A percentile compares a stretch with the other conserved stretches of the same genome.
These are phyloP conservation scores for Platalea minor DNA, from an alignment of 2,797 vertebrate genomes.

Conservation along the genomic window DNA sequence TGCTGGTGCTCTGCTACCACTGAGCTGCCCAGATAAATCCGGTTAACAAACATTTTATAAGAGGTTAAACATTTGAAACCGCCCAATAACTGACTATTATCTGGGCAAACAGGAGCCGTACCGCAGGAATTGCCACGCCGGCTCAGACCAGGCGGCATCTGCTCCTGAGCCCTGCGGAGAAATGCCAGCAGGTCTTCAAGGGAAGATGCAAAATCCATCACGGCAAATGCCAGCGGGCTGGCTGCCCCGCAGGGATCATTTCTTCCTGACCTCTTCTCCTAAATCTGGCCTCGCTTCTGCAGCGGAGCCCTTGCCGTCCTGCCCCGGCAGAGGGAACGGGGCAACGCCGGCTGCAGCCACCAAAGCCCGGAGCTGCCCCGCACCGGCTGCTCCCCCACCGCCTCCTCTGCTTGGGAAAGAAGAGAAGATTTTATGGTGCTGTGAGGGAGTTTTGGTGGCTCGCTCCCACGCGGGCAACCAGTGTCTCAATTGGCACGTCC, in stretches of 20 bases:
- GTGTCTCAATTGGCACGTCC: not conserved
- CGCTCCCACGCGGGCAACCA: rapidly evolving
- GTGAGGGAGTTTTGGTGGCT: not conserved
- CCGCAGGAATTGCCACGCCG: not conserved
- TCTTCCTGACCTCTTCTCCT: not conserved
- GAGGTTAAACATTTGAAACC: not conserved
- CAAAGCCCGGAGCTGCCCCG: not conserved
- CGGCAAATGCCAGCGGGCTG: not conserved
- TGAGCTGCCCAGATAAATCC: rapidly evolving
- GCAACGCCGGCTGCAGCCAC: not conserved
- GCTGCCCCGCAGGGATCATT: rapidly evolving
- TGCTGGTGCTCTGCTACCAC: not conserved
- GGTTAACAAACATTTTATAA: not conserved
- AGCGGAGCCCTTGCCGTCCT: rapidly evolving
- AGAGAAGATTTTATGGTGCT: not conserved
- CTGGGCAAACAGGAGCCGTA: not conserved
- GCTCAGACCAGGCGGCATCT: not conserved
- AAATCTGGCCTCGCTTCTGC: not conserved
- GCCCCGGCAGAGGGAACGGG: not conserved
- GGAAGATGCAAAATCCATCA: not conserved
- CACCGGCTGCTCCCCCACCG: not conserved
- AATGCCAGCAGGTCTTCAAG: not conserved
- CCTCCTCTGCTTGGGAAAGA: not conserved
- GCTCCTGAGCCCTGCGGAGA: not conserved
- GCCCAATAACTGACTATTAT: not conserved